Percentiles rank a stretch among this genome's conserved stretches.
Conservation (phyloP, 2,888 invertebrate species). For the Phyto melanocephala region DNA sequence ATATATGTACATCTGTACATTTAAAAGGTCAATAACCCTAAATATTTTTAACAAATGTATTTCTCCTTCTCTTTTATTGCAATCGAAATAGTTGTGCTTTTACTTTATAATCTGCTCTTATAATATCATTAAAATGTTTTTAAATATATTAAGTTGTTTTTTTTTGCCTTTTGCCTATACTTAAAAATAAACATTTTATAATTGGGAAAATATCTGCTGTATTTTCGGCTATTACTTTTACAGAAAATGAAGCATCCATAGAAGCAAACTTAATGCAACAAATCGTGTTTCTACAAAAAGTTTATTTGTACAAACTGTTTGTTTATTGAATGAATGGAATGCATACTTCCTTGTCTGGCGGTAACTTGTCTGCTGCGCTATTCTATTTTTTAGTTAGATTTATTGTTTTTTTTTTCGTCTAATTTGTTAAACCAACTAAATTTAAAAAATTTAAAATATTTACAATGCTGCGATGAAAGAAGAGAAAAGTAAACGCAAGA, state of each 20-base stretch:
- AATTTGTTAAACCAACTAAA: slow-evolving; percentile 26
- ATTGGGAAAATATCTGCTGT: slow-evolving; percentile 1
- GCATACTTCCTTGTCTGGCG: slow-evolving; percentile 6
- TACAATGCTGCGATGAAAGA: neutral
- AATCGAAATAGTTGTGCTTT: too few species aligned
- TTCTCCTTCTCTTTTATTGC: too few species aligned
- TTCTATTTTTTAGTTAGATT: neutral
- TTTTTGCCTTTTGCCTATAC: too few species aligned
- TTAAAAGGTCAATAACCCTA: too few species aligned
- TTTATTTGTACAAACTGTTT: slow-evolving; percentile 8
- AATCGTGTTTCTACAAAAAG: neutral
- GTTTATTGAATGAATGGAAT: slow-evolving; percentile 17
- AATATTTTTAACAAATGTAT: neutral
- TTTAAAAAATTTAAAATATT: slow-evolving; percentile 6
- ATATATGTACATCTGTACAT: too few species aligned
- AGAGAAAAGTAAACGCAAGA: neutral
- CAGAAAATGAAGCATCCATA: too few species aligned
- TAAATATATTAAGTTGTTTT: too few species aligned
- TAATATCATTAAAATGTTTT: too few species aligned
- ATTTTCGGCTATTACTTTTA: neutral
- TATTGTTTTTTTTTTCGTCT: slow-evolving; percentile 3
- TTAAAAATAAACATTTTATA: too few species aligned
- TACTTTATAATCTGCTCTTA: too few species aligned
- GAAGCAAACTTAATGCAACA: neutral
- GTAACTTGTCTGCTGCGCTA: neutral